phyloP scores from a whole-genome alignment of 1,140 invertebrate species.

The Battus philenor region DNA sequence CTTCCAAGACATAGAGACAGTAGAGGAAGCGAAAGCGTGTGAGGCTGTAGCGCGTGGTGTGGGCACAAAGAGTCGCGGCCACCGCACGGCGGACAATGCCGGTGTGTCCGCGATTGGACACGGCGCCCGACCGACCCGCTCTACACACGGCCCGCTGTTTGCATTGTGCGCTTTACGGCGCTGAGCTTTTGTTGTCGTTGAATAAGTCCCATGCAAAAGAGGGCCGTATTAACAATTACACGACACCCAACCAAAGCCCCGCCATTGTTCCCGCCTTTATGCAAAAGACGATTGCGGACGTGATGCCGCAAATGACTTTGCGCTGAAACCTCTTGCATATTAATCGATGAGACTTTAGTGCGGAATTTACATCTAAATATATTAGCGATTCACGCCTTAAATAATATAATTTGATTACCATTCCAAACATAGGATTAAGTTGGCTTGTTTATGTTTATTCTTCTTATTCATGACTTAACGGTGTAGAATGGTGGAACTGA shows the following conservation, averaged over 20 bases:
- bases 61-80: constrained; percentile 46
- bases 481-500: no score
- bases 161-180: constrained; percentile 61
- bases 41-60: constrained; percentile 29
- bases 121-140: constrained; percentile 44
- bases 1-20: no score
- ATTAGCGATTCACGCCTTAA: no score
- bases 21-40: no score
- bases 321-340: constrained; percentile 6
- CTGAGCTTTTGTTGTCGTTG: constrained; percentile 38
- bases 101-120: constrained; percentile 55
- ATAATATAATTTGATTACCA: no score
- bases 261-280: constrained; percentile 25
- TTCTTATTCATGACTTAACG: no score
- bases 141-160: constrained; percentile 63
- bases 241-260: constrained; percentile 34
- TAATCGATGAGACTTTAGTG: constrained; percentile 3
- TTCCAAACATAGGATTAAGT: no score
- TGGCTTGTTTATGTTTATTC: no score
- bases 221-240: constrained; percentile 40
- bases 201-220: constrained; percentile 39
- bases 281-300: constrained; percentile 17
- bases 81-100: constrained; percentile 23
- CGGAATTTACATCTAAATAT: constrained; percentile 1
- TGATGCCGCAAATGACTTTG: constrained; percentile 25